phyloP scores from a whole-genome alignment of 1,140 invertebrate species.

The Frieseomelitta varia region DNA sequence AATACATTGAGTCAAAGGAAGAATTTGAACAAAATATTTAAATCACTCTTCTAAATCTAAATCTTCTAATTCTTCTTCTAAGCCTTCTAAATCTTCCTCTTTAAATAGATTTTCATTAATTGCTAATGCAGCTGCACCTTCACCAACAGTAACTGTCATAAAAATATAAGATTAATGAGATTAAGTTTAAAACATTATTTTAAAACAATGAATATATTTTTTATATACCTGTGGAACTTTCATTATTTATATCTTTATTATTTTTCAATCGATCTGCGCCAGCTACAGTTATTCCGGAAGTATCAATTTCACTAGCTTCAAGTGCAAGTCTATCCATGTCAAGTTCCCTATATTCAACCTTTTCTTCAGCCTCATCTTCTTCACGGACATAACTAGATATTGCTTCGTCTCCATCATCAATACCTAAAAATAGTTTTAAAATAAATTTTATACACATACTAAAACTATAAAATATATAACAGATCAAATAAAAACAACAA shows the following conservation, averaged over 20 bases:
- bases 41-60: conserved; percentile 86
- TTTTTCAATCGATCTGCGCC: conserved; percentile 75
- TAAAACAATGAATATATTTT: conserved; percentile 13
- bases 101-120: conserved; percentile 98
- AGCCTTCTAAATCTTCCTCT: conserved; percentile 91
- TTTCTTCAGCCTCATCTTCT: conserved; percentile 85
- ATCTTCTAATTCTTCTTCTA: conserved; percentile 93
- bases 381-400: conserved; percentile 80
- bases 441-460: conserved; percentile 1
- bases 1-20: conserved; percentile 58
- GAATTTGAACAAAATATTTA: conserved; percentile 63
- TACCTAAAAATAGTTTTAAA: conserved; percentile 61
- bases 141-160: conserved; percentile 72
- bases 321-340: conserved; percentile 87
- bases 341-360: conserved; percentile 88
- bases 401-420: conserved; percentile 82
- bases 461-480: background rate
- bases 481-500: conserved; percentile 85
- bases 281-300: conserved; percentile 81
- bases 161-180: conserved; percentile 24
- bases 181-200: background rate
- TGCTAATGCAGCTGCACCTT: conserved; percentile 85
- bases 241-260: conserved; percentile 62
- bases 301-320: conserved; percentile 88
- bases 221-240: conserved; percentile 61